Conservation (phyloP, 2,888 invertebrate genomes). For the Tribolium freemani region DNA sequence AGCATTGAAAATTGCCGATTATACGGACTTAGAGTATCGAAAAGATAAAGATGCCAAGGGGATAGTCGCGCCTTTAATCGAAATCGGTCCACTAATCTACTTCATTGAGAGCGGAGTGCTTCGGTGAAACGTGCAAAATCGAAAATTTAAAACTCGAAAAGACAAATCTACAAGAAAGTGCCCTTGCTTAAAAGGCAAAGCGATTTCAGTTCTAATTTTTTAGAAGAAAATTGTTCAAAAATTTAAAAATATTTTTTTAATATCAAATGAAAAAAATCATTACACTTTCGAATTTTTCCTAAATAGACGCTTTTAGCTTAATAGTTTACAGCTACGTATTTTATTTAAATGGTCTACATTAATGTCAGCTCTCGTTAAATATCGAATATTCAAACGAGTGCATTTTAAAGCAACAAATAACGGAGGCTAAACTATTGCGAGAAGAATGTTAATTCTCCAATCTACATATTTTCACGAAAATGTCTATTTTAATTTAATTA, state of each 20-base stretch:
- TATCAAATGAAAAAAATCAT: no score
- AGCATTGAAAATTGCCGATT: constrained; percentile 66
- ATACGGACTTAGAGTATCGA: constrained; percentile 59
- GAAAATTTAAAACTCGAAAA: background rate
- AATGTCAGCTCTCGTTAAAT: background rate
- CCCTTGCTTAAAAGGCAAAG: background rate
- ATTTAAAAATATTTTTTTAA: no score
- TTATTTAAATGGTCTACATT: background rate
- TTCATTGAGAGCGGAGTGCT: background rate
- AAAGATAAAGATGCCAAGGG: constrained; percentile 60
- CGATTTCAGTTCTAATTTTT: no score
- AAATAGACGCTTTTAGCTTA: no score
- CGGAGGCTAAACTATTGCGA: constrained; percentile 1
- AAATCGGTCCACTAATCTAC: constrained; percentile 1
- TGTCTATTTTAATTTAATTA: constrained; percentile 12
- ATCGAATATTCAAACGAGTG: background rate
- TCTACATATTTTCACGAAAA: constrained; percentile 6
- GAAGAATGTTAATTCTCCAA: background rate
- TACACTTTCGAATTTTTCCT: no score
- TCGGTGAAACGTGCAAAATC: background rate
- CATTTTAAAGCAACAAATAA: constrained; percentile 2
- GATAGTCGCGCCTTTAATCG: background rate
- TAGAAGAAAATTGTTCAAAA: no score
- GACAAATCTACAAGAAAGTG: background rate
- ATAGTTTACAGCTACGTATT: no score